Evolutionary conservation across 2,888 invertebrate genomes (phyloP).

Genomic region (Lagria hirta): DNA sequence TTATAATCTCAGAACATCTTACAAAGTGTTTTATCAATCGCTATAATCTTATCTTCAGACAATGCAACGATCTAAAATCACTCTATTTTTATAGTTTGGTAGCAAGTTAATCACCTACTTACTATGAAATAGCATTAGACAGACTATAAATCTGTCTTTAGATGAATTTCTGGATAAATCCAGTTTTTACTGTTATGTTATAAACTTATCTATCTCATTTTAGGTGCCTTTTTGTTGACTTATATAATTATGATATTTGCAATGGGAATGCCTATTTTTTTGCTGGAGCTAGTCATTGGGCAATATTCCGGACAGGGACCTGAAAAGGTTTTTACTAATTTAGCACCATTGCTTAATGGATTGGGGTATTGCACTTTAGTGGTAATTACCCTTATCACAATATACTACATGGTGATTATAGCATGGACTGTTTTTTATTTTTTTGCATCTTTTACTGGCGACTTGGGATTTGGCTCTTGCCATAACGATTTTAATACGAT

Average conservation of each 20-base stretch:
- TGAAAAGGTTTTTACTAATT: constrained; percentile 61
- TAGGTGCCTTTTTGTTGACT: constrained; percentile 76
- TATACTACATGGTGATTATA: constrained; percentile 81
- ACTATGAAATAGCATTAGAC: too few relatives aligned
- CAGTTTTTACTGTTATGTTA: too few relatives aligned
- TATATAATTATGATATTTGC: constrained; percentile 73
- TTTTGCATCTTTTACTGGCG: constrained; percentile 65
- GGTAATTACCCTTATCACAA: constrained; percentile 69
- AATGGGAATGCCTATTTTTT: constrained; percentile 79
- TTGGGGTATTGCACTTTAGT: constrained; percentile 69
- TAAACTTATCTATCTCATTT: too few relatives aligned
- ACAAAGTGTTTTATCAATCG: too few relatives aligned
- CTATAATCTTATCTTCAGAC: too few relatives aligned
- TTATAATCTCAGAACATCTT: too few relatives aligned
- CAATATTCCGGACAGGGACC: constrained; percentile 79
- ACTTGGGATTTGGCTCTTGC: constrained; percentile 71
- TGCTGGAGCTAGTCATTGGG: constrained; percentile 75
- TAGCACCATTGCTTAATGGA: constrained; percentile 65
- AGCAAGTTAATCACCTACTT: too few relatives aligned
- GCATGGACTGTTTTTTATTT: constrained; percentile 77
- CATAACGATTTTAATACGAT: constrained; percentile 62
- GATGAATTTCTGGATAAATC: too few relatives aligned
- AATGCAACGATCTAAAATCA: too few relatives aligned
- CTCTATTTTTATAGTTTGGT: too few relatives aligned
- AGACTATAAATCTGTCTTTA: too few relatives aligned